Evolutionary conservation across 2,888 invertebrate species (phyloP), one percentile per base, ranked within the genome.

Genomic region (Silvanus unidentatus): DNA sequence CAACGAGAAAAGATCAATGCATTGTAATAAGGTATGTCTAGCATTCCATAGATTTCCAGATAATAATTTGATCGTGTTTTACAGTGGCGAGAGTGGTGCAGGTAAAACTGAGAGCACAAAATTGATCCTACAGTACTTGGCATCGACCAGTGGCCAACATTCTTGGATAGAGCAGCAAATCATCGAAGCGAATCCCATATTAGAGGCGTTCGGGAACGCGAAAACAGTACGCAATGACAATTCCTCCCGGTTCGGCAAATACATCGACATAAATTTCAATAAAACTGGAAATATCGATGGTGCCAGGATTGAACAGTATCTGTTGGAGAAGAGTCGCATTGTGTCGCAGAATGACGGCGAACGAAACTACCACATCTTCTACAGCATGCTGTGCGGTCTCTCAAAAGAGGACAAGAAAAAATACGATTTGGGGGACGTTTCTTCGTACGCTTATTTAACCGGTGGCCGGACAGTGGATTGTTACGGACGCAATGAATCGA

Each of bases 111-210:
- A 97, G 70, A 93, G 92, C 65, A 96, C 95, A 1, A 97, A 97
- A 72, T 73, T 96, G 44, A 86, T 96, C 53, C 76, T 97, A 1
- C 95, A 96, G 70, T 97, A 95, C 70, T 73, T 97, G 59, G 94
- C 96, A 1, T 89, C 94, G 1, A 88, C 90, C 9, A 92, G 91
- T 65, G 95, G 94, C 1, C 92, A 95, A 64, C 95, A 95, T 71
- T 93, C 93, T 0, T 95, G 95, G 95, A 93, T 96, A 48, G 96
- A 96, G 70, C 94, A 97, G 64, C 96, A 97, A 71, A 95, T 97
- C 47, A 81, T 97, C 53, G 95, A 96, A 73, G 90, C 96, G 0
- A 97, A 97, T 77, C 95, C 96, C 0, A 91, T 97, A 56, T 76
- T 97, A 64, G 96, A 97, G 79, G 96, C 96, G 1, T 97, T 97